Percentiles rank a stretch among this genome's conserved stretches.
Evolutionary conservation across 2,888 invertebrate species (phyloP).

Genomic region (Eupithecia inturbata): DNA sequence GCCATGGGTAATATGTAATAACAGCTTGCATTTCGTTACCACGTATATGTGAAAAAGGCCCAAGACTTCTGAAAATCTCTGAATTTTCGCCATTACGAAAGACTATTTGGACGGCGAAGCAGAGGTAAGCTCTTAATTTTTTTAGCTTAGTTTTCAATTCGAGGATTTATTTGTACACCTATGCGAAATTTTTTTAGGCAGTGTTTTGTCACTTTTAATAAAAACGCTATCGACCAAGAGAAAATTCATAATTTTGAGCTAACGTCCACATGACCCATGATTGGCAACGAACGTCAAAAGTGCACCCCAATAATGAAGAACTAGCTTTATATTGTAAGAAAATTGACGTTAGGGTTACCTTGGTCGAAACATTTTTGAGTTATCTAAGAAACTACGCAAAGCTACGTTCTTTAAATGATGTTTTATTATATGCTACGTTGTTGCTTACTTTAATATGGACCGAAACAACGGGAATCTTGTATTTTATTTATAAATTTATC

Average conservation of each 20-base stretch:
- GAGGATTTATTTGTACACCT: constrained; percentile 31
- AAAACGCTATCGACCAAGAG: constrained; percentile 16
- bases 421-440: constrained; percentile 13
- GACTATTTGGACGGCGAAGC: constrained; percentile 63
- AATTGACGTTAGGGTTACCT: constrained; percentile 1
- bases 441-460: constrained; percentile 20
- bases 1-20: neutral
- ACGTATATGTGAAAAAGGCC: neutral
- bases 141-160: constrained; percentile 31
- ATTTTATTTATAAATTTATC: constrained; percentile 11
- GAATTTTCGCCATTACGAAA: constrained; percentile 10
- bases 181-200: constrained; percentile 36
- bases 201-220: constrained; percentile 33
- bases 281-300: neutral
- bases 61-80: neutral
- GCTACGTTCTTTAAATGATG: constrained; percentile 20
- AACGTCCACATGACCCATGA: neutral
- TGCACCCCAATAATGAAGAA: neutral
- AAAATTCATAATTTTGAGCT: neutral
- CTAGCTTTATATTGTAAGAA: neutral
- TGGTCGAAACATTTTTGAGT: constrained; percentile 17
- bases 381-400: constrained; percentile 19
- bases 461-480: constrained; percentile 28
- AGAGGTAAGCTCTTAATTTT: constrained; percentile 45
- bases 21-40: neutral